Percentiles rank a stretch among this genome's conserved stretches.
Evolutionary conservation across 2,888 invertebrate genomes (phyloP).

Genomic region (Tyria jacobaeae): DNA sequence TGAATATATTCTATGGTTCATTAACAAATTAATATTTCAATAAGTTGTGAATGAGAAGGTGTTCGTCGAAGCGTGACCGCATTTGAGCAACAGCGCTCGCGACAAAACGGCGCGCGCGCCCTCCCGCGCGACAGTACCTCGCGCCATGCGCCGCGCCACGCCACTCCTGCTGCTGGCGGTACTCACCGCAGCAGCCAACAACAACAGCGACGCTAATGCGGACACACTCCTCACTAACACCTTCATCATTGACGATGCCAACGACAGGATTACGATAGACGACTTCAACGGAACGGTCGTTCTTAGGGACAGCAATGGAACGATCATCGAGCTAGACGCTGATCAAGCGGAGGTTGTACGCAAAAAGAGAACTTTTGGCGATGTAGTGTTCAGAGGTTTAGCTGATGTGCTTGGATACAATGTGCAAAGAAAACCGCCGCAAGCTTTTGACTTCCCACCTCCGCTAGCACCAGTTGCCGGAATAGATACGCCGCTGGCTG

Average conservation of each 20-base stretch:
- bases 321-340: conserved; percentile 59
- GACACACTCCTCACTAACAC: conserved; percentile 36
- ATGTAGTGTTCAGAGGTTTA: conserved; percentile 82
- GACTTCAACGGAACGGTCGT: conserved; percentile 36
- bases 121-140: conserved; percentile 74
- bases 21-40: conserved; percentile 42
- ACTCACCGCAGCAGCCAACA: conserved; percentile 46
- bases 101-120: conserved; percentile 74
- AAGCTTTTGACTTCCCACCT: conserved; percentile 71
- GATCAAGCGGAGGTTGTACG: conserved; percentile 75
- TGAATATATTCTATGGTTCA: conserved; percentile 22
- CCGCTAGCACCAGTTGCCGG: conserved; percentile 79
- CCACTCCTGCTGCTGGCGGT: conserved; percentile 59
- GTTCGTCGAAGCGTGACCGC: conserved; percentile 57
- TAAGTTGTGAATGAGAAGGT: conserved; percentile 33
- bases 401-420: conserved; percentile 82
- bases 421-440: conserved; percentile 73
- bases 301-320: conserved; percentile 53
- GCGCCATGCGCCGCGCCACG: conserved; percentile 77
- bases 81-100: conserved; percentile 69
- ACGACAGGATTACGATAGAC: conserved; percentile 53
- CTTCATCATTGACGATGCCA: conserved; percentile 43
- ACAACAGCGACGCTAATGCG: conserved; percentile 29
- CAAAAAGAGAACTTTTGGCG: conserved; percentile 83
- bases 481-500: conserved; percentile 68